Conservation (phyloP, 2,113 vertebrate species). For the Bothrops jararaca region DNA sequence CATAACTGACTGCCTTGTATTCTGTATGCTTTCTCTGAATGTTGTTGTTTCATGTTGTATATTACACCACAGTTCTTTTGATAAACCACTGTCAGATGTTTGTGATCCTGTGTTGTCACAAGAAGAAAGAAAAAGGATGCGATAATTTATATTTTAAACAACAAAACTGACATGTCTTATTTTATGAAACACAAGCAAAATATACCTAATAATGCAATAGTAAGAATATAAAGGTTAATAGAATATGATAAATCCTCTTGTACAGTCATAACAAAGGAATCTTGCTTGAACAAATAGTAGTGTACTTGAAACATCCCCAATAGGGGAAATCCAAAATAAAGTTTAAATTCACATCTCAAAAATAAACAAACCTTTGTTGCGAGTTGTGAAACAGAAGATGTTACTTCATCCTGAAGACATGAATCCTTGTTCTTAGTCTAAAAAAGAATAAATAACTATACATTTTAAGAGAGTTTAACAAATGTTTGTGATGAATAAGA, state of each 20-base stretch:
- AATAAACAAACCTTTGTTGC: constrained; percentile 66
- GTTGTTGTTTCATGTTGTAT: too few relatives aligned
- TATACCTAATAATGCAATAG: neutral
- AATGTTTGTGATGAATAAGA: neutral
- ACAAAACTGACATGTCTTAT: too few relatives aligned
- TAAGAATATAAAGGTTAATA: neutral
- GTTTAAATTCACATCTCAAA: constrained; percentile 29
- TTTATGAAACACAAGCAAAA: neutral
- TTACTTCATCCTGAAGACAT: constrained; percentile 63
- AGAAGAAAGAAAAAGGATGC: too few relatives aligned
- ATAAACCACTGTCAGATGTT: too few relatives aligned
- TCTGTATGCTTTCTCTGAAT: too few relatives aligned
- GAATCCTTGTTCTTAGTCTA: constrained; percentile 63
- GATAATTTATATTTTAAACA: too few relatives aligned
- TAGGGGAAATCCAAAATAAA: neutral
- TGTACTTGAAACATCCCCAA: neutral
- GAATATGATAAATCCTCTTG: neutral
- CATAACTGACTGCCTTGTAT: too few relatives aligned
- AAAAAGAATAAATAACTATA: constrained; percentile 48
- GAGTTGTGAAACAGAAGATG: constrained; percentile 67
- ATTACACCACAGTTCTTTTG: too few relatives aligned
- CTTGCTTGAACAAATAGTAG: constrained; percentile 6
- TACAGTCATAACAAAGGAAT: neutral
- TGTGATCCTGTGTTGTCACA: too few relatives aligned
- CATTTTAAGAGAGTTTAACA: constrained; percentile 33